Evolutionary conservation across 2,888 invertebrate species (phyloP).

Genomic region (Mycalesis mineus): DNA sequence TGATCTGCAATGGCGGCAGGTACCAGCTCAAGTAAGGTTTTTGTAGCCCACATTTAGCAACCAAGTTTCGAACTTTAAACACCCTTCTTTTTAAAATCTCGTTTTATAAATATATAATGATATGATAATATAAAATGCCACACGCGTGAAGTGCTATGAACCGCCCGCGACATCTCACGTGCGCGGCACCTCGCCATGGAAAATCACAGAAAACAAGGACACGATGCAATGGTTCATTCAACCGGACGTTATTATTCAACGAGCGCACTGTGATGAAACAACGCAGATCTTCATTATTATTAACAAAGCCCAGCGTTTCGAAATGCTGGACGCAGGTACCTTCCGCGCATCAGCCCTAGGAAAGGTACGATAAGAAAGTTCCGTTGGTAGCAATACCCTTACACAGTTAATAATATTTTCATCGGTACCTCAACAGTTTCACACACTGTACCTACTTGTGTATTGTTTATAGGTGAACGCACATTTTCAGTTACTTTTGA

Average conservation of each 20-base stretch:
- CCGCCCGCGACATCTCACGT: conserved; percentile 45
- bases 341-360: conserved; percentile 21
- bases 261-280: conserved; percentile 72
- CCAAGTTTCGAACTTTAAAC: too few relatives aligned
- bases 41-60: too few relatives aligned
- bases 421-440: too few relatives aligned
- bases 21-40: too few relatives aligned
- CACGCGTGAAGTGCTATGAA: conserved; percentile 19
- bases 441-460: too few relatives aligned
- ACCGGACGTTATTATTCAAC: conserved; percentile 76
- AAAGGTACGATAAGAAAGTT: background rate
- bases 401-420: too few relatives aligned
- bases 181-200: conserved; percentile 54
- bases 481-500: too few relatives aligned
- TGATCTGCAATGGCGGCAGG: too few relatives aligned
- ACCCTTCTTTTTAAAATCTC: too few relatives aligned
- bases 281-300: conserved; percentile 63
- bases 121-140: background rate
- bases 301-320: conserved; percentile 67
- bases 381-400: background rate
- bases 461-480: too few relatives aligned
- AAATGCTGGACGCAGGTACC: conserved; percentile 53
- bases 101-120: too few relatives aligned
- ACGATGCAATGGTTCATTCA: conserved; percentile 77
- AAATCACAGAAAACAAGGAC: conserved; percentile 78